phyloP scores from a whole-genome alignment of 2,113 vertebrate species.

The Lipotes vexillifer region DNA sequence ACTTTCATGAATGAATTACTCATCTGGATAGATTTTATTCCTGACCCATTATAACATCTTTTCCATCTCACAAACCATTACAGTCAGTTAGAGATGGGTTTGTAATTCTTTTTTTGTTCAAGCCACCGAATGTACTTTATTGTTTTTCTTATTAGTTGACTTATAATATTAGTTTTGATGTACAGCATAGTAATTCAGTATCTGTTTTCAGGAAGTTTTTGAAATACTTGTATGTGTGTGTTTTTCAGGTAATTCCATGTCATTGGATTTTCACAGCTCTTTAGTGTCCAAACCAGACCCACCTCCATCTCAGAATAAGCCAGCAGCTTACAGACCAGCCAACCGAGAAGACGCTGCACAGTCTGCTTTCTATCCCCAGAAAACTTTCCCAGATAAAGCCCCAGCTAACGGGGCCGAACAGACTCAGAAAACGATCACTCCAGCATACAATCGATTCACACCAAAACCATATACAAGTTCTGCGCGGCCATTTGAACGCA shows the following conservation, averaged over 20 bases:
- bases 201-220: not conserved
- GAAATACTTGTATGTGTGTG: not conserved
- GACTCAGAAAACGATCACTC: conserved; percentile 80
- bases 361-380: conserved; percentile 87
- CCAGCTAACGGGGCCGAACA: conserved; percentile 86
- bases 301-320: conserved; percentile 80
- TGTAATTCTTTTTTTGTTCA: not conserved
- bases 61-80: not conserved
- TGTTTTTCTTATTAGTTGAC: not conserved
- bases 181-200: not conserved
- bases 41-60: not conserved
- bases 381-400: conserved; percentile 88
- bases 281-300: conserved; percentile 88
- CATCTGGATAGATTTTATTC: not conserved
- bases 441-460: conserved; percentile 88
- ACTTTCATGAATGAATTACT: not conserved
- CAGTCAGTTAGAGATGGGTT: not conserved
- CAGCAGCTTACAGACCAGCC: conserved; percentile 84
- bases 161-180: not conserved
- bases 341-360: conserved; percentile 88
- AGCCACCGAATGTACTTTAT: not conserved
- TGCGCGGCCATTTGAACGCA: conserved; percentile 93
- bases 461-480: conserved; percentile 89
- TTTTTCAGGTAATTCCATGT: conserved; percentile 84
- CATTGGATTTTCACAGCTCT: conserved; percentile 83